These are phyloP conservation scores for Anoplius nigerrimus DNA, from an alignment of 2,888 invertebrate genomes.

Conservation along the genomic window DNA sequence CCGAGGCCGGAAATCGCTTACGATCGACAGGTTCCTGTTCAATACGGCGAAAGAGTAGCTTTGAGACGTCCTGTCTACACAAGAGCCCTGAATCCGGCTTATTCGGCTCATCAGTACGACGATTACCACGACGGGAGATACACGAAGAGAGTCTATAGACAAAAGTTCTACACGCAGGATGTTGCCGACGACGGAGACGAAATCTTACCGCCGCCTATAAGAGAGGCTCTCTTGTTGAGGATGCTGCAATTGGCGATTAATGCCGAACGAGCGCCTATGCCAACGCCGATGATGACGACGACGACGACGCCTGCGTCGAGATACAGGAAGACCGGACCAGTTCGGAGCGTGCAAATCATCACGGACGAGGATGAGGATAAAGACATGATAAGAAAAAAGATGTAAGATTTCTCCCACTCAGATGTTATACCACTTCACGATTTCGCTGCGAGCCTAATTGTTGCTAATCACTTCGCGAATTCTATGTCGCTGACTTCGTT, in stretches of 20 bases:
- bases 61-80: slow-evolving; percentile 62
- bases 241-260: slow-evolving; percentile 86
- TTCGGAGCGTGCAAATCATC: slow-evolving; percentile 84
- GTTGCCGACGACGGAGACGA: slow-evolving; percentile 77
- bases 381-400: slow-evolving; percentile 65
- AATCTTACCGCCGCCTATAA: slow-evolving; percentile 82
- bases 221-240: slow-evolving; percentile 83
- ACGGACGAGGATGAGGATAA: slow-evolving; percentile 79
- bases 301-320: slow-evolving; percentile 69
- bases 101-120: slow-evolving; percentile 65
- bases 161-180: slow-evolving; percentile 67
- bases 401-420: slow-evolving; percentile 36
- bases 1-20: slow-evolving; percentile 61
- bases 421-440: too few relatives aligned
- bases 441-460: too few relatives aligned
- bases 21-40: slow-evolving; percentile 47
- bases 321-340: slow-evolving; percentile 77
- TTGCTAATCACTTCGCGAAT: too few relatives aligned
- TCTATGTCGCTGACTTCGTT: too few relatives aligned
- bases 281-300: slow-evolving; percentile 74
- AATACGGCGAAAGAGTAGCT: slow-evolving; percentile 67
- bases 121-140: slow-evolving; percentile 68
- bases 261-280: slow-evolving; percentile 75
- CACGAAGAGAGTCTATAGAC: slow-evolving; percentile 68
- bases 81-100: slow-evolving; percentile 58